Percentiles rank a stretch among this genome's conserved stretches.
These are phyloP conservation scores for Erythrocebus patas DNA, from an alignment of 2,113 vertebrate species.

Conservation along the genomic window DNA sequence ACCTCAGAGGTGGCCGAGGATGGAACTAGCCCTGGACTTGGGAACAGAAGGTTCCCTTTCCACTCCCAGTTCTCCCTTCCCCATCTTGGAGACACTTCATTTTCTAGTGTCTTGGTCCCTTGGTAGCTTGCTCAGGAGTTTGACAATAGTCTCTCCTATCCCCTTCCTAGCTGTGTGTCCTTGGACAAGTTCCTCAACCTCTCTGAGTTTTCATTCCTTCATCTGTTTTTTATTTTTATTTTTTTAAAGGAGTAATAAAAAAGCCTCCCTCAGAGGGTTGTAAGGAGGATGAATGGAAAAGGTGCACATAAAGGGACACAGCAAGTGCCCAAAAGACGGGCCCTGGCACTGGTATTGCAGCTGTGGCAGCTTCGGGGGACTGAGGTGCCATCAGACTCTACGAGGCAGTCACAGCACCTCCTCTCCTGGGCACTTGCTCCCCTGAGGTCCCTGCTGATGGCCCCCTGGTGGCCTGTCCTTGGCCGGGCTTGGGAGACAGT, in stretches of 20 bases:
- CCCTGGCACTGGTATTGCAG: fast-evolving
- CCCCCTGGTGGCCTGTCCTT: fast-evolving
- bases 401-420: no score
- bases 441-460: not conserved
- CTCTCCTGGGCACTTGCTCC: not conserved
- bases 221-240: not conserved
- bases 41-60: not conserved
- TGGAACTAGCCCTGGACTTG: not conserved
- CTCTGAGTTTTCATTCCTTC: not conserved
- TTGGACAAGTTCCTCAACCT: not conserved
- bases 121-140: not conserved
- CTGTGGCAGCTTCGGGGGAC: not conserved
- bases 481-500: not conserved
- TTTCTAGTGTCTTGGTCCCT: not conserved
- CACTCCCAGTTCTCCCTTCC: not conserved
- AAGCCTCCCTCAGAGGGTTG: fast-evolving
- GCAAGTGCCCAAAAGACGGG: not conserved
- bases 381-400: not conserved
- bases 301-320: not conserved
- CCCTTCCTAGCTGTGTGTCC: not conserved
- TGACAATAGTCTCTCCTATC: not conserved
- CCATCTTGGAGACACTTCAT: not conserved
- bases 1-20: not conserved
- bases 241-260: not conserved
- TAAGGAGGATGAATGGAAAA: not conserved